Conservation (phyloP, 1,140 invertebrate species). For the Caenorhabditis brenneri region DNA sequence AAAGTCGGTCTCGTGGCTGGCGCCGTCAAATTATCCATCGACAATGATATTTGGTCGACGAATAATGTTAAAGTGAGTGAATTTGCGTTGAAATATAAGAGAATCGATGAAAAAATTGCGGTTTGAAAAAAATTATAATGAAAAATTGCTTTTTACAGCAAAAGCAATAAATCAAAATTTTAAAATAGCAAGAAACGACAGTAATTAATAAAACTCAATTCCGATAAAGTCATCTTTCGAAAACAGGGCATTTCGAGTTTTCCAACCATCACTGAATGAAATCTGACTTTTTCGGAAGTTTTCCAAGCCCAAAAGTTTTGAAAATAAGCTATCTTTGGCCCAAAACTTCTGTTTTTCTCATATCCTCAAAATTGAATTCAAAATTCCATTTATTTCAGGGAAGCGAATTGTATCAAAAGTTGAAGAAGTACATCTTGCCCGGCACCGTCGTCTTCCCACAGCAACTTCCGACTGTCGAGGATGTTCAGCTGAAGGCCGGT, state of each 20-base stretch:
- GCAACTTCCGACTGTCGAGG: constrained; percentile 43
- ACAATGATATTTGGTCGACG: constrained; percentile 58
- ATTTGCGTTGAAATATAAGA: neutral
- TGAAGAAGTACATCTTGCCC: constrained; percentile 57
- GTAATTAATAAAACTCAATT: neutral
- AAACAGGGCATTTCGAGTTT: too few species aligned
- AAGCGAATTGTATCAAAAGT: constrained; percentile 55
- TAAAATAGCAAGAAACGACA: neutral
- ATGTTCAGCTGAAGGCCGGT: constrained; percentile 33
- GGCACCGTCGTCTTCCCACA: constrained; percentile 57
- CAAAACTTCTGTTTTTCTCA: too few species aligned
- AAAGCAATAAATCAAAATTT: neutral
- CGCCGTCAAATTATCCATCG: constrained; percentile 56
- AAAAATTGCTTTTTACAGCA: too few species aligned
- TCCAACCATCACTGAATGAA: too few species aligned
- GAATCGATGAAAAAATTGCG: too few species aligned
- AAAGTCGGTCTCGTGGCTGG: constrained; percentile 54
- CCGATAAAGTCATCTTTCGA: too few species aligned
- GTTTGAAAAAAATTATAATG: too few species aligned
- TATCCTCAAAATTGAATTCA: too few species aligned
- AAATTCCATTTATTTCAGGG: too few species aligned
- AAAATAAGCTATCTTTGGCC: too few species aligned
- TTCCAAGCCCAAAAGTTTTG: too few species aligned
- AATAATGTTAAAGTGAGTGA: constrained; percentile 47
- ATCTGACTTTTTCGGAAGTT: too few species aligned